Evolutionary conservation across 2,888 invertebrate genomes (phyloP).

Genomic region (Ophion costatus): DNA sequence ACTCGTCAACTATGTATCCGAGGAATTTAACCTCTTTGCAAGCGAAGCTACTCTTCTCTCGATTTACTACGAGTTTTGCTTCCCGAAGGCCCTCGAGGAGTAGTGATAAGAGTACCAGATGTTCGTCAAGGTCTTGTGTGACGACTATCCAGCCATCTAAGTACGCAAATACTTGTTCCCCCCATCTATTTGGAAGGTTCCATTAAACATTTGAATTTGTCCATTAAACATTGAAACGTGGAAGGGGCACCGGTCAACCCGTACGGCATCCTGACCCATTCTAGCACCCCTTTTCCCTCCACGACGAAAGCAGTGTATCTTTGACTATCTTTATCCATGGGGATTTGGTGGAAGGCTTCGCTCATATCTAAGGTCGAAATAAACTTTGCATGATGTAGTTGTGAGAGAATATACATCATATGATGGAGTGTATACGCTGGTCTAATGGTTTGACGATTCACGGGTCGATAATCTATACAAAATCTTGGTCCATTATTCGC

Average conservation of each 20-base stretch:
- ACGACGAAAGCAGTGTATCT: constrained; percentile 39
- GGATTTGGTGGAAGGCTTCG: constrained; percentile 61
- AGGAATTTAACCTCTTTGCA: no score
- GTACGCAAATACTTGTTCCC: no score
- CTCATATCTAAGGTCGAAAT: constrained; percentile 55
- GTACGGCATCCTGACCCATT: constrained; percentile 46
- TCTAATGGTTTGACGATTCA: constrained; percentile 45
- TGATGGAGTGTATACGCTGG: constrained; percentile 24
- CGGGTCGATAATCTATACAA: constrained; percentile 6
- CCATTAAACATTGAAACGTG: constrained; percentile 53
- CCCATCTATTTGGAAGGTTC: no score
- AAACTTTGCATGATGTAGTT: constrained; percentile 54
- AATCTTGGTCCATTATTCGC: constrained; percentile 40
- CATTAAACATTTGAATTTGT: background rate
- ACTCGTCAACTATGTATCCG: no score
- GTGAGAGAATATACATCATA: constrained; percentile 58
- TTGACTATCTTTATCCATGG: constrained; percentile 31
- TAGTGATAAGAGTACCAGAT: no score
- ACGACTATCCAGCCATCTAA: no score
- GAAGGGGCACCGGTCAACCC: constrained; percentile 43
- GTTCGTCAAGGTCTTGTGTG: no score
- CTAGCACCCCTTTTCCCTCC: constrained; percentile 43
- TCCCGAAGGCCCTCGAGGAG: no score
- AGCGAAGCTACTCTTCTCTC: no score
- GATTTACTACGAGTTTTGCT: no score